Conservation (phyloP, 2,113 vertebrate species). For the Lipotes vexillifer region DNA sequence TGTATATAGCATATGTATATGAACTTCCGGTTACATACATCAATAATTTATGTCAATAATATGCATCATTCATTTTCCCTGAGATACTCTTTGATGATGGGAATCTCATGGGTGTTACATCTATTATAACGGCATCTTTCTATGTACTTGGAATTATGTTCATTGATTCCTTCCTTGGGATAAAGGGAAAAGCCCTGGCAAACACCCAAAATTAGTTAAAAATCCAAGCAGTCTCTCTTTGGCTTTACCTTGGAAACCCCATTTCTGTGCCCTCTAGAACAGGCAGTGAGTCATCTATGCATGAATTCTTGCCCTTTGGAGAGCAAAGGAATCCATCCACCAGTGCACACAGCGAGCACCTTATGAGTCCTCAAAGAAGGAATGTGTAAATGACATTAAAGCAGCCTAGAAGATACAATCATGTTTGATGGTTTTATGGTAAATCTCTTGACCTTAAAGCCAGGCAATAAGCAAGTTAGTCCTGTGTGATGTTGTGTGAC, state of each 20-base stretch:
- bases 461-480: background rate
- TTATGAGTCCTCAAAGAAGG: slow-evolving; percentile 63
- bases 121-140: slow-evolving; percentile 27
- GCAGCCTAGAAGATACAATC: slow-evolving; percentile 59
- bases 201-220: background rate
- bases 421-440: background rate
- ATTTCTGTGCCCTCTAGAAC: background rate
- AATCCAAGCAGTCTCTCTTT: slow-evolving; percentile 5
- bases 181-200: slow-evolving; percentile 34
- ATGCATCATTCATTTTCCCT: slow-evolving; percentile 50
- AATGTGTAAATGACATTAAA: slow-evolving; percentile 59
- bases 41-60: background rate
- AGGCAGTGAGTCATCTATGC: background rate
- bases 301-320: slow-evolving; percentile 37
- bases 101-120: slow-evolving; percentile 20
- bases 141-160: slow-evolving; percentile 5
- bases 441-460: slow-evolving; percentile 36
- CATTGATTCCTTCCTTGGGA: slow-evolving; percentile 15
- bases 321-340: slow-evolving; percentile 47
- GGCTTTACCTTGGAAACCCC: background rate
- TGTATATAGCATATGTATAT: slow-evolving; percentile 42
- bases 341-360: slow-evolving; percentile 22
- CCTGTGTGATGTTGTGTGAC: background rate
- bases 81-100: slow-evolving; percentile 31
- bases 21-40: slow-evolving; percentile 56